Conservation (phyloP, 2,888 invertebrate species). For the Clitarchus hookeri region DNA sequence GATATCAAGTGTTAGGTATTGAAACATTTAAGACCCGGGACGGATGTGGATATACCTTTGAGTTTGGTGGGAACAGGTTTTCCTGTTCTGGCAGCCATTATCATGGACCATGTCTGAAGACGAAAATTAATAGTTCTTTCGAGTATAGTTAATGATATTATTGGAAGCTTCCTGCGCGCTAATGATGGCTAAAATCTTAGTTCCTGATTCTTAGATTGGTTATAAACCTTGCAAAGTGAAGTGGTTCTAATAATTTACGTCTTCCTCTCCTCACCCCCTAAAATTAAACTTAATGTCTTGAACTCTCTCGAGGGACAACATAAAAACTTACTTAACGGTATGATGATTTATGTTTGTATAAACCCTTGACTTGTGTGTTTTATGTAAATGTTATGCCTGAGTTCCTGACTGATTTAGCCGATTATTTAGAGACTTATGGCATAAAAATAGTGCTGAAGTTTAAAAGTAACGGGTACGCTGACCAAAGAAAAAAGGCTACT, state of each 20-base stretch:
- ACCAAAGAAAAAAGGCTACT: no score
- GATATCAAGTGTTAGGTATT: background rate
- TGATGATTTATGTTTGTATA: background rate
- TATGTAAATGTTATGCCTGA: background rate
- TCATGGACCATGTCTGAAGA: background rate
- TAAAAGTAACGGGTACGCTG: no score
- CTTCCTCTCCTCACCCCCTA: no score
- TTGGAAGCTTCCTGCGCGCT: background rate
- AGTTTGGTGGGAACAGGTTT: background rate
- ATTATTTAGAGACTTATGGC: background rate
- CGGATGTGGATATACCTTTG: background rate
- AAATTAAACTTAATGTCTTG: background rate
- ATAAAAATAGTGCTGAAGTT: background rate
- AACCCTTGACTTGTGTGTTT: background rate
- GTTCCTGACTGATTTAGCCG: background rate
- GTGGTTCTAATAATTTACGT: background rate
- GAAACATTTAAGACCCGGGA: background rate
- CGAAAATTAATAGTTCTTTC: background rate
- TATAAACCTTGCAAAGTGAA: background rate
- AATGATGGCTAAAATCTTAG: background rate
- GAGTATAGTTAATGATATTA: background rate
- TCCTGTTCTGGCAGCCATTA: background rate
- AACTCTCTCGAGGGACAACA: background rate
- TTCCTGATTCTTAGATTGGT: background rate
- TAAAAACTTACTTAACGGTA: background rate